Evolutionary conservation across 2,113 vertebrate species (phyloP).

Genomic region (Tupaia chinensis): DNA sequence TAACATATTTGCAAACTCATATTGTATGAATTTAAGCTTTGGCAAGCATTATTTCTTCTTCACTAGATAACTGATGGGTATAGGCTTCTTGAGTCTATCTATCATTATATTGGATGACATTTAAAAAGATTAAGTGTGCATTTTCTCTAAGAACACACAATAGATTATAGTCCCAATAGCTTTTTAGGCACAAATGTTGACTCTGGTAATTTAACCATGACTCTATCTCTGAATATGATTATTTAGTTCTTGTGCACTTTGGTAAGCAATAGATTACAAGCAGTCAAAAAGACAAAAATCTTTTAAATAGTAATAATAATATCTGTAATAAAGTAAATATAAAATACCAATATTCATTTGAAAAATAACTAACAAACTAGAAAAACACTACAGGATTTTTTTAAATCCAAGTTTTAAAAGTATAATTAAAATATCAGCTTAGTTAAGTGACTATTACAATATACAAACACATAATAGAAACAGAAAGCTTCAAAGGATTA

Average conservation of each 20-base stretch:
- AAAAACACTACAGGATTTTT: not conserved
- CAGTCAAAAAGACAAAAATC: not conserved
- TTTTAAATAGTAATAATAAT: constrained; percentile 50
- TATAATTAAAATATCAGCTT: not conserved
- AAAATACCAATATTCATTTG: constrained; percentile 45
- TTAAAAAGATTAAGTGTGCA: constrained; percentile 57
- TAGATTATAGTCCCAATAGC: constrained; percentile 4
- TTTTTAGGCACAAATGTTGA: constrained; percentile 60
- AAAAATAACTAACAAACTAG: constrained; percentile 34
- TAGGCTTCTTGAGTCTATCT: constrained; percentile 24
- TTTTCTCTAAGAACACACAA: constrained; percentile 64
- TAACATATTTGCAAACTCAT: constrained; percentile 59
- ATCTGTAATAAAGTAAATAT: not conserved
- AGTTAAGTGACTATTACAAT: not conserved
- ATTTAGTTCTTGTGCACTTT: not conserved
- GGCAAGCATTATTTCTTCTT: constrained; percentile 21
- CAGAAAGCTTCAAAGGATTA: not conserved
- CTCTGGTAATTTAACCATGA: constrained; percentile 56
- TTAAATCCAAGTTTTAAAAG: constrained; percentile 29
- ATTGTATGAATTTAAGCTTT: constrained; percentile 60
- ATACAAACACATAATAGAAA: not conserved
- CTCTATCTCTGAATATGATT: constrained; percentile 65
- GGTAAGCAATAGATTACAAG: not conserved
- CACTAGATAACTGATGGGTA: constrained; percentile 18
- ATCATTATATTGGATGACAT: constrained; percentile 62